A percentile compares a stretch with the other conserved stretches of the same genome.
These are phyloP conservation scores for Girardinichthys multiradiatus DNA, from an alignment of 2,113 vertebrate species.

Conservation along the genomic window DNA sequence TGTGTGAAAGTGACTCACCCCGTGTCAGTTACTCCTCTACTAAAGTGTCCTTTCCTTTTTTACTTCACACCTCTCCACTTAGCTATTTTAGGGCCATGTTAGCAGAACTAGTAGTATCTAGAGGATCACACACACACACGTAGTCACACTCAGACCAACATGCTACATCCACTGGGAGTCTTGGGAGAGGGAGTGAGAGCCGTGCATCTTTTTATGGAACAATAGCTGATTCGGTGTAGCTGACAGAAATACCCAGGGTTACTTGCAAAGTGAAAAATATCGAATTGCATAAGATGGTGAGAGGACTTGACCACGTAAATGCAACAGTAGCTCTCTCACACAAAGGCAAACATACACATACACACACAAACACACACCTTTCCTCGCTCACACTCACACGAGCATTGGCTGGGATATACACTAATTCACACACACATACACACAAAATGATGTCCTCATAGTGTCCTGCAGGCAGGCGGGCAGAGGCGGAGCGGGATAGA, in stretches of 20 bases:
- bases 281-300: constrained; percentile 77
- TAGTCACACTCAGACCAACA: constrained; percentile 41
- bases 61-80: constrained; percentile 75
- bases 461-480: constrained; percentile 70
- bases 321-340: constrained; percentile 70
- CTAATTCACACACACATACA: constrained; percentile 22
- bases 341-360: constrained; percentile 39
- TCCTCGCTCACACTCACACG: constrained; percentile 11
- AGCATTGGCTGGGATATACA: constrained; percentile 7
- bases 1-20: constrained; percentile 75
- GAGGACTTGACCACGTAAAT: constrained; percentile 73
- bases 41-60: constrained; percentile 80
- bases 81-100: constrained; percentile 74
- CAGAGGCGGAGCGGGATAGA: constrained; percentile 56
- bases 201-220: constrained; percentile 69
- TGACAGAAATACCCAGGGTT: constrained; percentile 78
- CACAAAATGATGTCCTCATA: constrained; percentile 69
- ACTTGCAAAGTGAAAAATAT: constrained; percentile 82
- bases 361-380: constrained; percentile 8
- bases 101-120: constrained; percentile 73
- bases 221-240: constrained; percentile 60
- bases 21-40: constrained; percentile 74
- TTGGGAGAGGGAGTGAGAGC: constrained; percentile 50
- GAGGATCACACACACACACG: constrained; percentile 23
- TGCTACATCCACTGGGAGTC: constrained; percentile 61